Evolutionary conservation across 2,888 invertebrate species (phyloP).

Genomic region (Ophioninae sp.): DNA sequence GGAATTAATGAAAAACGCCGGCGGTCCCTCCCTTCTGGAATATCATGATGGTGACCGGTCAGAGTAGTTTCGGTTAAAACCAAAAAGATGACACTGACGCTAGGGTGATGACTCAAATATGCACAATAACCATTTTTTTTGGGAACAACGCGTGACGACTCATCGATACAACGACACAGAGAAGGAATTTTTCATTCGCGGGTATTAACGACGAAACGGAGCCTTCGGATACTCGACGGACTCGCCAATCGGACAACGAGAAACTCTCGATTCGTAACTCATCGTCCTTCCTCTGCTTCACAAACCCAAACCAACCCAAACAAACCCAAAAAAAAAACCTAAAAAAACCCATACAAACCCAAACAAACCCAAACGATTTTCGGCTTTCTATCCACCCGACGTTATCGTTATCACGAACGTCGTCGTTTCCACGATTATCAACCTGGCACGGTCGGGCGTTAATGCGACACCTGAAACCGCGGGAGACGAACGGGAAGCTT

Average conservation of each 20-base stretch:
- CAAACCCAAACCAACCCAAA: no score
- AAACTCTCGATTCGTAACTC: neutral
- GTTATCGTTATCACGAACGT: constrained; percentile 3
- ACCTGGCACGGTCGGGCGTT: constrained; percentile 5
- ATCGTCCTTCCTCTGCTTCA: constrained; percentile 3
- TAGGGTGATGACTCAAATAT: no score
- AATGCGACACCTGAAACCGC: constrained; percentile 22
- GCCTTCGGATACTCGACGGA: constrained; percentile 25
- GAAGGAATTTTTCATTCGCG: neutral
- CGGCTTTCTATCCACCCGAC: constrained; percentile 13
- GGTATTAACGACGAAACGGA: constrained; percentile 26
- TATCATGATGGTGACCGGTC: no score
- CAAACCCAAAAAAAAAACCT: no score
- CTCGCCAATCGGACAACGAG: constrained; percentile 11
- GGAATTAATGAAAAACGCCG: no score
- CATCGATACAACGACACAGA: constrained; percentile 44
- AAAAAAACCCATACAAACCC: no score
- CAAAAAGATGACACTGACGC: no score
- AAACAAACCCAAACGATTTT: constrained; percentile 19
- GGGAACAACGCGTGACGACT: constrained; percentile 19
- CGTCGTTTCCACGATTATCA: constrained; percentile 2
- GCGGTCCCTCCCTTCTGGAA: no score
- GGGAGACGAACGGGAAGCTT: constrained; percentile 7
- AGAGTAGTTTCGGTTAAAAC: no score
- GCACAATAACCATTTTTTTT: neutral